Evolutionary conservation across 2,797 vertebrate genomes (phyloP).

Genomic region (Perdix hodgsoniae): DNA sequence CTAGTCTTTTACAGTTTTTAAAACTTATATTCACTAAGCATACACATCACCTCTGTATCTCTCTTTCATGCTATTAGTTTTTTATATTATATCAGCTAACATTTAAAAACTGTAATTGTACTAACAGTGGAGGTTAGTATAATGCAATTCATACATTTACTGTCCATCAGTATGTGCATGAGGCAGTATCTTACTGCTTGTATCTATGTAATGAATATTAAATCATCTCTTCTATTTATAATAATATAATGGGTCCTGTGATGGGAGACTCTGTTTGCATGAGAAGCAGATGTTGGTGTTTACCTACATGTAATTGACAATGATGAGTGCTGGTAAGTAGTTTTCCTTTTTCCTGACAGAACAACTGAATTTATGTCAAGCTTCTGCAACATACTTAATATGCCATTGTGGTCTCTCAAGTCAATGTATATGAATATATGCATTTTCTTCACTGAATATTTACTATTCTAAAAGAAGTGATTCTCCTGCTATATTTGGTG

Average conservation of each 20-base stretch:
- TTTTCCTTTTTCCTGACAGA: not conserved
- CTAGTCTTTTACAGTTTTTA: not conserved
- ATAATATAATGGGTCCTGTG: conserved; percentile 34
- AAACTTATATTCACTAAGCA: not conserved
- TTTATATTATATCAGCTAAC: not conserved
- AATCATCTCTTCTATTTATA: conserved; percentile 39
- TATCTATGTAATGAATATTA: conserved; percentile 51
- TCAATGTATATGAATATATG: not conserved
- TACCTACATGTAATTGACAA: conserved; percentile 57
- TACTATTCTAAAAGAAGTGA: not conserved
- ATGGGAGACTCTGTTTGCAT: conserved; percentile 48
- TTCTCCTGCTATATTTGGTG: not conserved
- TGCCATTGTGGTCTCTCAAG: not conserved
- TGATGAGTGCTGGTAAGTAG: conserved; percentile 27
- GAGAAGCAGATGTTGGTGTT: conserved; percentile 69
- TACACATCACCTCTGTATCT: not conserved
- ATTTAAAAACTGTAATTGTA: not conserved
- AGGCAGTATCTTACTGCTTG: conserved; percentile 3
- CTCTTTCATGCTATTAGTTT: not conserved
- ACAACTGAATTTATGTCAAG: not conserved
- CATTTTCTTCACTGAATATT: not conserved
- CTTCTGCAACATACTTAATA: conserved; percentile 11
- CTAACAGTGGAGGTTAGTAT: not conserved
- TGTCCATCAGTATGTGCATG: not conserved
- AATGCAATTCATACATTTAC: not conserved